phyloP scores from a whole-genome alignment of 2,888 invertebrate genomes.

The Scaptomyza tumidula region DNA sequence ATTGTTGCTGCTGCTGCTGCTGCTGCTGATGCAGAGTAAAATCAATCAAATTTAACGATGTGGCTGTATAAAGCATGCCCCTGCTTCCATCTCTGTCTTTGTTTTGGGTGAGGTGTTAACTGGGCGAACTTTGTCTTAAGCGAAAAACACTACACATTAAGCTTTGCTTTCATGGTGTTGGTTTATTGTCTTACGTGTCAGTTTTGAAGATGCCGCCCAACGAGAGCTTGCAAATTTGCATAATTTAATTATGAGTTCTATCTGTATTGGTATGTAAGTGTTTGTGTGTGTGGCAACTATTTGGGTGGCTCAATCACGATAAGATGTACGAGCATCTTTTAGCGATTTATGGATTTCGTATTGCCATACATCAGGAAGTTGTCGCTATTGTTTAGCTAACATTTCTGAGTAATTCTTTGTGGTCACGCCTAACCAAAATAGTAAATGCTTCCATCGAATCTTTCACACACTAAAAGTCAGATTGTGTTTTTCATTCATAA shows the following conservation, averaged over 20 bases:
- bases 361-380: constrained; percentile 67
- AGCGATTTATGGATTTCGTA: constrained; percentile 60
- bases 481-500: constrained; percentile 62
- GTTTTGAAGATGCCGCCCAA: constrained; percentile 59
- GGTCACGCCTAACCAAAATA: constrained; percentile 7
- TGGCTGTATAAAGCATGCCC: constrained; percentile 39
- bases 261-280: constrained; percentile 25
- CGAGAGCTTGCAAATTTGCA: constrained; percentile 66
- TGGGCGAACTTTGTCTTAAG: constrained; percentile 18
- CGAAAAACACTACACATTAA: constrained; percentile 32
- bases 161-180: constrained; percentile 25
- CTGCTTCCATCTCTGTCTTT: not conserved
- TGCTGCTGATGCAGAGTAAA: constrained; percentile 44
- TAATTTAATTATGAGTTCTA: constrained; percentile 78
- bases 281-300: constrained; percentile 38
- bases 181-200: constrained; percentile 46
- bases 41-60: constrained; percentile 79
- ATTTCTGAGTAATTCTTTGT: constrained; percentile 32
- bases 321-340: constrained; percentile 57
- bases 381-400: constrained; percentile 17
- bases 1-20: constrained; percentile 40
- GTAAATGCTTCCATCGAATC: constrained; percentile 17
- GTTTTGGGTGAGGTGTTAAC: constrained; percentile 14
- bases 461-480: constrained; percentile 65
- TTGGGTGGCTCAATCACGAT: constrained; percentile 66